Percentiles rank a stretch among this genome's conserved stretches.
phyloP scores from a whole-genome alignment of 2,797 vertebrate genomes.

The Otolemur crassicaudatus region DNA sequence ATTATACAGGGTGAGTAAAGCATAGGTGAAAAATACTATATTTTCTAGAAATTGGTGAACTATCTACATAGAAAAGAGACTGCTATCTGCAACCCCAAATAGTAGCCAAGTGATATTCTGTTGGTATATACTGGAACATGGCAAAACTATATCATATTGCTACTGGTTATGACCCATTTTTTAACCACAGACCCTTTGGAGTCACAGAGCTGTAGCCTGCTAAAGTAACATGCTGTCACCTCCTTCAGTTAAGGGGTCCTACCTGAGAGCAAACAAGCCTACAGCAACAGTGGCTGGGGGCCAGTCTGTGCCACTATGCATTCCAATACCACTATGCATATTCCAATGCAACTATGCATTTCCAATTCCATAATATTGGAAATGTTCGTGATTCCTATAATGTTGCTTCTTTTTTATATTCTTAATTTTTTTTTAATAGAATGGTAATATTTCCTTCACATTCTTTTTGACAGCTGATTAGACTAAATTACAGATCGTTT shows the following conservation, averaged over 20 bases:
- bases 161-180: neutral
- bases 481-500: neutral
- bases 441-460: neutral
- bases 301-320: neutral
- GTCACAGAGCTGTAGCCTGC: accelerated
- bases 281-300: neutral
- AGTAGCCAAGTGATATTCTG: neutral
- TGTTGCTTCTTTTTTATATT: neutral
- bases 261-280: neutral
- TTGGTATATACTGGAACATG: too few species aligned
- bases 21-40: neutral
- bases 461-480: neutral
- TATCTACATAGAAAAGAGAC: neutral
- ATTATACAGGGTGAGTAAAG: neutral
- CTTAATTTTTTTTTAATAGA: neutral
- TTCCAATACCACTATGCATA: neutral
- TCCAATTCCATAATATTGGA: neutral
- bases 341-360: too few species aligned
- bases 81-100: neutral
- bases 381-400: neutral
- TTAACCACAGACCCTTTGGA: neutral
- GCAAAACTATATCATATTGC: neutral
- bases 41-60: slow-evolving; percentile 33
- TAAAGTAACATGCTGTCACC: too few species aligned
- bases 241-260: neutral